phyloP scores from a whole-genome alignment of 2,888 invertebrate species.

The Thymelicus lineola region DNA sequence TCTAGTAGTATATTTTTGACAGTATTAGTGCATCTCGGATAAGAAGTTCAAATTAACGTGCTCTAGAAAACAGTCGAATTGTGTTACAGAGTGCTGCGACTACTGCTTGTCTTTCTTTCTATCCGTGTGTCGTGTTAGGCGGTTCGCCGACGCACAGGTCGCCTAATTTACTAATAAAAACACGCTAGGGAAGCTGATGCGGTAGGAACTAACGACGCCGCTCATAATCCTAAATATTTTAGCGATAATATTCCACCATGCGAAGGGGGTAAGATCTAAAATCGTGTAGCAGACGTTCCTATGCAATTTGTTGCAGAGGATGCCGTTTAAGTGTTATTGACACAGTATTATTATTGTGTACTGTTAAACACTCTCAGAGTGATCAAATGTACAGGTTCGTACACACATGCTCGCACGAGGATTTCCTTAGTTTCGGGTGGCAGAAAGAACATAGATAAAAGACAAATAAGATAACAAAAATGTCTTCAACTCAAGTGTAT shows the following conservation, averaged over 20 bases:
- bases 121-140: constrained; percentile 54
- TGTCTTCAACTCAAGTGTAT: too few relatives aligned
- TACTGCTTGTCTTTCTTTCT: constrained; percentile 35
- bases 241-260: constrained; percentile 12
- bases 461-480: too few relatives aligned
- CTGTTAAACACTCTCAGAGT: background rate
- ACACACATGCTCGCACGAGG: too few relatives aligned
- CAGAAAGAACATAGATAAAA: too few relatives aligned
- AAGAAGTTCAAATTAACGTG: too few relatives aligned
- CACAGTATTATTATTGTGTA: constrained; percentile 15
- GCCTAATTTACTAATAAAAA: constrained; percentile 78
- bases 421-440: too few relatives aligned
- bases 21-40: too few relatives aligned
- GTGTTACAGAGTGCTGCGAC: too few relatives aligned
- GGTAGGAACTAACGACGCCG: constrained; percentile 21
- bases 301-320: constrained; percentile 36
- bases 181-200: constrained; percentile 57
- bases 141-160: constrained; percentile 60
- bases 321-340: constrained; percentile 26
- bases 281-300: background rate
- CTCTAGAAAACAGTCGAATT: too few relatives aligned
- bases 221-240: constrained; percentile 24
- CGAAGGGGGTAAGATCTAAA: background rate
- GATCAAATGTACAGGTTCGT: background rate
- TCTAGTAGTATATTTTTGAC: too few relatives aligned